phyloP scores from a whole-genome alignment of 2,797 vertebrate species.

The Alcedo quadribrachys region DNA sequence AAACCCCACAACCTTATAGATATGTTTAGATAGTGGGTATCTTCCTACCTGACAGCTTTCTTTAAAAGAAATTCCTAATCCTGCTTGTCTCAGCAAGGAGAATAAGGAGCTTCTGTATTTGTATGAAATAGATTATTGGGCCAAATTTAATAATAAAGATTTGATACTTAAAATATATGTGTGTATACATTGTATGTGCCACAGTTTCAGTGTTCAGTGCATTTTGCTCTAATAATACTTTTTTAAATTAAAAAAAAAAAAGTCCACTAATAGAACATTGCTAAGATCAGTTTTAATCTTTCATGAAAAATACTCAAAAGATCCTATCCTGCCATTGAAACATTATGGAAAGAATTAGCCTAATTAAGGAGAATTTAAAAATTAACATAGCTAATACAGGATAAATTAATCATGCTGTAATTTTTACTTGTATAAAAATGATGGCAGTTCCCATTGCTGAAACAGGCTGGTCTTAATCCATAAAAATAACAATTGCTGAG shows the following conservation, averaged over 20 bases:
- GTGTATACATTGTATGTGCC: neutral
- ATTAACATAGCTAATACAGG: neutral
- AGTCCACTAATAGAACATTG: neutral
- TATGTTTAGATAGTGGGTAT: neutral
- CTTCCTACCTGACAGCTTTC: neutral
- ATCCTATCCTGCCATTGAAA: neutral
- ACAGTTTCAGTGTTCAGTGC: neutral
- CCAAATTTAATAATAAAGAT: conserved; percentile 13
- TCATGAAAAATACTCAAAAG: neutral
- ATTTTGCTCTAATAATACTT: neutral
- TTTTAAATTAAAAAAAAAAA: neutral
- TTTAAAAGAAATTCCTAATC: conserved; percentile 29
- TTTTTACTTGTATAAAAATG: neutral
- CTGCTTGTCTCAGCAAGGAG: conserved; percentile 28
- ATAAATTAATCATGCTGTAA: neutral
- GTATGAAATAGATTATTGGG: conserved; percentile 6
- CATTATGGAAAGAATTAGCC: neutral
- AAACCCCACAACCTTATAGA: neutral
- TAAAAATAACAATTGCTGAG: neutral
- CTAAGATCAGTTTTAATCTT: neutral
- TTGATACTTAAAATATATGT: neutral
- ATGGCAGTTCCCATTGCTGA: neutral
- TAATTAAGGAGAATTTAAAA: neutral
- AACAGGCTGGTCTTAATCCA: neutral
- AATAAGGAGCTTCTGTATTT: conserved; percentile 3